A percentile compares a stretch with the other conserved stretches of the same genome.
These are phyloP conservation scores for Diabrotica undecimpunctata DNA, from an alignment of 1,140 invertebrate genomes.

Conservation along the genomic window DNA sequence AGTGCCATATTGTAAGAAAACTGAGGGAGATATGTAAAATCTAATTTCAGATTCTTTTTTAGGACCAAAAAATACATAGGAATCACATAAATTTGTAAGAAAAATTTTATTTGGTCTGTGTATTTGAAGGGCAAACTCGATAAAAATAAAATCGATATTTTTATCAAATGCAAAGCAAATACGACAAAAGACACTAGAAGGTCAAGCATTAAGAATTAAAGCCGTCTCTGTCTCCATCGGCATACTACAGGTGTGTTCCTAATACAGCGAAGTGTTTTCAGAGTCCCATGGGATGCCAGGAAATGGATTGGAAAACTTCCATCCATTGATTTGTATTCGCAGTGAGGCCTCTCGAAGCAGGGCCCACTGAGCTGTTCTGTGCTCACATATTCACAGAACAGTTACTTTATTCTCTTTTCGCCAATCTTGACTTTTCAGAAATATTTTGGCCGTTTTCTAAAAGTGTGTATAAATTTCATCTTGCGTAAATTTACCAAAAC, in stretches of 20 bases:
- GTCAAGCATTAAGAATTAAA: background rate
- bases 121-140: too few species aligned
- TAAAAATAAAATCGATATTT: too few species aligned
- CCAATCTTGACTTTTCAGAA: constrained; percentile 11
- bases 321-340: constrained; percentile 47
- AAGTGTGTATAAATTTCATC: background rate
- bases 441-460: background rate
- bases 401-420: constrained; percentile 25
- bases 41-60: too few species aligned
- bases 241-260: constrained; percentile 33
- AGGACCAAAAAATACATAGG: too few species aligned
- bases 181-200: too few species aligned
- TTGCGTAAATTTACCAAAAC: constrained; percentile 2
- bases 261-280: constrained; percentile 39
- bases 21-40: too few species aligned
- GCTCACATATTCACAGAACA: constrained; percentile 36
- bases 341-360: constrained; percentile 23
- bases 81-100: too few species aligned
- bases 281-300: constrained; percentile 29
- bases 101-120: too few species aligned
- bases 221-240: background rate
- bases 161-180: too few species aligned
- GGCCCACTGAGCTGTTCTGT: constrained; percentile 25
- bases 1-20: too few species aligned
- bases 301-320: constrained; percentile 47